A percentile compares a stretch with the other conserved stretches of the same genome.
Conservation (phyloP, 2,888 invertebrate species). For the Agrotis ipsilon region DNA sequence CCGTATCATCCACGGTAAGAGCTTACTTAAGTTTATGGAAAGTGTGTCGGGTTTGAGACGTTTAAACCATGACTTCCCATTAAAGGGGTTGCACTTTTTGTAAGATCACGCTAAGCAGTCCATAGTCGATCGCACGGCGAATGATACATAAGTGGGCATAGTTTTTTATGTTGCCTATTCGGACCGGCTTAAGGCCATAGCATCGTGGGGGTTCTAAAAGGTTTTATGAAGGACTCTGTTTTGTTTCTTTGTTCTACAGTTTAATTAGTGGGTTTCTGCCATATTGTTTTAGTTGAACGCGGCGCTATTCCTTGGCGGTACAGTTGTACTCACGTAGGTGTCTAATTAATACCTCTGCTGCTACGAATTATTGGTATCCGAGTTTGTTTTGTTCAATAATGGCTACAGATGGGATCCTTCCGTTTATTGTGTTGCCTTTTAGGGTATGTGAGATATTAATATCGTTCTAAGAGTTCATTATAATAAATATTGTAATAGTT, state of each 20-base stretch:
- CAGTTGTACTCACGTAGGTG: conserved; percentile 52
- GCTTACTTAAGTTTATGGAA: conserved; percentile 89
- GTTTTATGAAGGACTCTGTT: conserved; percentile 80
- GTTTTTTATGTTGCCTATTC: conserved; percentile 81
- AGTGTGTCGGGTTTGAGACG: conserved; percentile 86
- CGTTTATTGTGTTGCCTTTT: conserved; percentile 53
- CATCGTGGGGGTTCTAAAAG: conserved; percentile 88
- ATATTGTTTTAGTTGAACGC: conserved; percentile 78
- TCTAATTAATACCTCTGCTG: conserved; percentile 62
- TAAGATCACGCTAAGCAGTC: conserved; percentile 84
- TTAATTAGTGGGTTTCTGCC: conserved; percentile 86
- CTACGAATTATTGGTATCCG: conserved; percentile 58
- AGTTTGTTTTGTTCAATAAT: conserved; percentile 43
- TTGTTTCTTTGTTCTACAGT: conserved; percentile 83
- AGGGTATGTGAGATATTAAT: conserved; percentile 26
- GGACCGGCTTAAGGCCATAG: conserved; percentile 72
- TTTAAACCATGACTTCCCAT: conserved; percentile 87
- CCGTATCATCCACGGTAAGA: conserved; percentile 87
- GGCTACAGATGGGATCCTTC: conserved; percentile 38
- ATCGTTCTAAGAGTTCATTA: conserved; percentile 15
- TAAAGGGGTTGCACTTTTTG: conserved; percentile 90
- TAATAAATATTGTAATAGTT: not conserved
- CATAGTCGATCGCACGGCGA: conserved; percentile 82
- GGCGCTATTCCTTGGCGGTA: conserved; percentile 48
- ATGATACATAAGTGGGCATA: conserved; percentile 78